phyloP scores from a whole-genome alignment of 2,113 vertebrate genomes.

The Centrocercus urophasianus region DNA sequence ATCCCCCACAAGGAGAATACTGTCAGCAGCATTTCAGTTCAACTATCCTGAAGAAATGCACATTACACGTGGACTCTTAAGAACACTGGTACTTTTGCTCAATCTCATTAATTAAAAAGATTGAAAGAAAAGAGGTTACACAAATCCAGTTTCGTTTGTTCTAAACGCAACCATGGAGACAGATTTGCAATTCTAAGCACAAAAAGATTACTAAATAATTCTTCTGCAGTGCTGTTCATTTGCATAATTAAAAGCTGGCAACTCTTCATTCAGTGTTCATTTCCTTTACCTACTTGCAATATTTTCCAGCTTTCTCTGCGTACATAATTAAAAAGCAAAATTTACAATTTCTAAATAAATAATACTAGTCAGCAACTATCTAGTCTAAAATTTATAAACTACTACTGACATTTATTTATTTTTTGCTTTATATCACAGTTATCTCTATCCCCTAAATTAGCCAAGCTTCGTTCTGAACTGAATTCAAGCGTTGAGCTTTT shows the following conservation, averaged over 20 bases:
- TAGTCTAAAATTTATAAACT: background rate
- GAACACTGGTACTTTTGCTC: background rate
- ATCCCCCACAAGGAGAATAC: background rate
- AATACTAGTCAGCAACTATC: conserved; percentile 23
- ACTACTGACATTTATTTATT: background rate
- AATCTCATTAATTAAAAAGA: background rate
- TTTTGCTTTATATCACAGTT: background rate
- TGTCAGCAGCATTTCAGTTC: background rate
- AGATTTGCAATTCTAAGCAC: conserved; percentile 56
- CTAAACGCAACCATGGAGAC: background rate
- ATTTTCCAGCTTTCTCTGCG: background rate
- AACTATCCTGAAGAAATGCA: background rate
- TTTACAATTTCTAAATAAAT: conserved; percentile 51
- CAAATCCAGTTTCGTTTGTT: conserved; percentile 26
- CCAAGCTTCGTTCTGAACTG: background rate
- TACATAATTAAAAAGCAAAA: conserved; percentile 58
- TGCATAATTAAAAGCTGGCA: conserved; percentile 66
- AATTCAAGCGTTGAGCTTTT: background rate
- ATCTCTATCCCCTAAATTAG: background rate
- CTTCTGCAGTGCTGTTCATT: conserved; percentile 9
- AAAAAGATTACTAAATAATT: conserved; percentile 59
- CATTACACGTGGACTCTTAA: background rate
- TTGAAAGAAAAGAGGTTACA: background rate
- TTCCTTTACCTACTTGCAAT: conserved; percentile 62
- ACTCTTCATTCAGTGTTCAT: conserved; percentile 39